These are phyloP conservation scores for Dicyrtomina minuta DNA, from an alignment of 2,888 invertebrate genomes.

Conservation along the genomic window DNA sequence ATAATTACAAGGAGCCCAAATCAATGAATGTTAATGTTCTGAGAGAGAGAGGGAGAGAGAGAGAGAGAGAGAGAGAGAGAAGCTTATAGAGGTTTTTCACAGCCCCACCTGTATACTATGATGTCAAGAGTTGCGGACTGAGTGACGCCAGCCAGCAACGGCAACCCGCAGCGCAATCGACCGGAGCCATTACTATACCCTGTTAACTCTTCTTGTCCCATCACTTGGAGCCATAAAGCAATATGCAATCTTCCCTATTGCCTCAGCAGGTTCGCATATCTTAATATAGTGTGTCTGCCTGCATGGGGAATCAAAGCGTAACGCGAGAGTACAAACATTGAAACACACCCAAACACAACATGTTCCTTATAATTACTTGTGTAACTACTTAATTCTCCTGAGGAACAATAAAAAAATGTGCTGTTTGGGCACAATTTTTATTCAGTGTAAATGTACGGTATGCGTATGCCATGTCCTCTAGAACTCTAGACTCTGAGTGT, in stretches of 20 bases:
- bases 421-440: too few relatives aligned
- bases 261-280: not conserved
- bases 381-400: slow-evolving; percentile 7
- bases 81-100: slow-evolving; percentile 19
- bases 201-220: not conserved
- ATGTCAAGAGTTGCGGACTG: slow-evolving; percentile 37
- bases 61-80: too few relatives aligned
- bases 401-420: slow-evolving; percentile 2
- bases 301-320: too few relatives aligned
- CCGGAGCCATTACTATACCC: slow-evolving; percentile 14
- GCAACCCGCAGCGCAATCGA: slow-evolving; percentile 21
- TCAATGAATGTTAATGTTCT: not conserved
- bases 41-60: not conserved
- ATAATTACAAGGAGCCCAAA: slow-evolving; percentile 12
- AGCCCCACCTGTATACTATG: slow-evolving; percentile 44
- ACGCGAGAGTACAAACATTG: too few relatives aligned
- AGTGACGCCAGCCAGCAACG: slow-evolving; percentile 4
- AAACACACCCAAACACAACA: not conserved
- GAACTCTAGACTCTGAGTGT: too few relatives aligned
- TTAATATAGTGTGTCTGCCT: not conserved
- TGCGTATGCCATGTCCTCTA: too few relatives aligned
- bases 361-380: slow-evolving; percentile 9
- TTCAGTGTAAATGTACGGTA: too few relatives aligned
- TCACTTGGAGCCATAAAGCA: slow-evolving; percentile 7
- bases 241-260: too few relatives aligned